Base-by-base conservation (phyloP, 2,888 invertebrate species). In the Loripinus fragilis region DNA sequence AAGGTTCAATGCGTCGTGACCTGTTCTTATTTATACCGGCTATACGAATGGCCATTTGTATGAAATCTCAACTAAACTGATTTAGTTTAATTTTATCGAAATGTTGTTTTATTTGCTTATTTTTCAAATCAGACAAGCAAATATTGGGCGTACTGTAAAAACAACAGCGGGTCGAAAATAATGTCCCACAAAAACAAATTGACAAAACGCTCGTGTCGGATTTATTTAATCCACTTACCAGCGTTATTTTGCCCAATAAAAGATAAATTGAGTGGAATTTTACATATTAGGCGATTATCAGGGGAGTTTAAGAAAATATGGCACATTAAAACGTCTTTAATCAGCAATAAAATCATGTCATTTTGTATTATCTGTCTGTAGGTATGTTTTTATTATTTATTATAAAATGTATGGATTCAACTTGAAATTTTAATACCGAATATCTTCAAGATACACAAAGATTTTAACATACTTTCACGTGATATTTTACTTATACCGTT, bases 261-360 rank as follows among this genome's bases (percentile, higher is more conserved):
- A 41, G 65, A 50, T 70, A 75, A 70, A 38, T 35, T 48, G 75
- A 50, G 52, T 52, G 35, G 38, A 38, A 70, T 64, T 50, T 65
- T 65, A 41, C 60, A 48, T 71, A n/a, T n/a, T 48, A n/a, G 65
- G 28, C 64, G 50, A 70, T 70, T 50, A 66, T 75, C 38, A 23
- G 45, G 35, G 41, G 48, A 48, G 64, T 69, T 74, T 69, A 74
- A 60, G 64, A 64, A 48, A 69, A 74, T 69, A 64, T 69, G 75
- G 41, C 75, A 75, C 50, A 52, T 69, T 75, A 75, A 66, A 66
- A 60, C 75, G 71, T 70, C 66, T 66, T 75, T 71, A 75, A 75
- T 75, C 30, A 30, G 65, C 71, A 71, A 75, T 74, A 69, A 60
- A 74, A 74, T 74, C 74, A 68, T 64, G 64, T 15, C 64, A 35